phyloP scores from a whole-genome alignment of 1,140 invertebrate species.

The Branchinecta lynchi region DNA sequence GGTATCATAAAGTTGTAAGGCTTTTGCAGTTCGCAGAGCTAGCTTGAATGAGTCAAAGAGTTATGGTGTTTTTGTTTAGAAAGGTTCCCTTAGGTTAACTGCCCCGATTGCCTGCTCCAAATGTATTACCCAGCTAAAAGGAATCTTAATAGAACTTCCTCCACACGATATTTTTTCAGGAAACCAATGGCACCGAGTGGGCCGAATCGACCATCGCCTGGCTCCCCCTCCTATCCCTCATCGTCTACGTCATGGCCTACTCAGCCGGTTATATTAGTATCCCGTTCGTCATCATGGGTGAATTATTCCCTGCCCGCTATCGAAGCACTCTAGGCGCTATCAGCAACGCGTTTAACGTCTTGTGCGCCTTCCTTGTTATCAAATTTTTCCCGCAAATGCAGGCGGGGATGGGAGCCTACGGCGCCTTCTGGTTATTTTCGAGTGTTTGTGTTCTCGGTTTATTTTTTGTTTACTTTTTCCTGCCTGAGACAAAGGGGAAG shows the following conservation, averaged over 20 bases:
- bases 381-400: conserved; percentile 31
- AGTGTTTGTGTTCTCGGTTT: conserved; percentile 27
- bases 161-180: not conserved
- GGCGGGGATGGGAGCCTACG: conserved; percentile 20
- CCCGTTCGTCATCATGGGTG: conserved; percentile 51
- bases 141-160: too few species aligned
- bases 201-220: conserved; percentile 26
- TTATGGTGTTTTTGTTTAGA: too few species aligned
- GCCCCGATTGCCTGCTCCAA: too few species aligned
- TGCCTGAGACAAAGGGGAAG: conserved; percentile 39
- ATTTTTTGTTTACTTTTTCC: conserved; percentile 31
- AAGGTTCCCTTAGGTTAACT: too few species aligned
- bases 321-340: conserved; percentile 17
- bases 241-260: conserved; percentile 36
- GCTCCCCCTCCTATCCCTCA: conserved; percentile 34
- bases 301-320: conserved; percentile 38
- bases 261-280: conserved; percentile 29
- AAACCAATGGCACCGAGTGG: conserved; percentile 16
- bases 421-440: conserved; percentile 26
- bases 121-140: too few species aligned
- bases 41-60: too few species aligned
- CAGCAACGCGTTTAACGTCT: conserved; percentile 11
- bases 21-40: too few species aligned
- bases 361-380: conserved; percentile 34
- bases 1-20: too few species aligned